These are phyloP conservation scores for Cheilosia urbana DNA, from an alignment of 2,888 invertebrate species.

Conservation along the genomic window DNA sequence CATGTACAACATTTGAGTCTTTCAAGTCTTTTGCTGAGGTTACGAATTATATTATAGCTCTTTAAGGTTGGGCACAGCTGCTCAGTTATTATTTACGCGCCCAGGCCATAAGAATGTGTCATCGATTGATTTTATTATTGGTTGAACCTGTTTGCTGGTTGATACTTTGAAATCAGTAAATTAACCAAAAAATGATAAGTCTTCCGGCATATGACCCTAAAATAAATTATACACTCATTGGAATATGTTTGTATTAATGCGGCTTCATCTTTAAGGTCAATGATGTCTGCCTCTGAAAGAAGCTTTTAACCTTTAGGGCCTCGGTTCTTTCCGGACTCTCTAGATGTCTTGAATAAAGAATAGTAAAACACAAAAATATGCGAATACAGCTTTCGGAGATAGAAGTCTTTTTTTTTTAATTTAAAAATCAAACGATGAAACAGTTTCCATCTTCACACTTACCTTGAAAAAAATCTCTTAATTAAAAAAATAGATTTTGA, in stretches of 20 bases:
- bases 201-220: slow-evolving; percentile 27
- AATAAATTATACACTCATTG: neutral
- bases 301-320: too few species aligned
- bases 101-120: slow-evolving; percentile 11
- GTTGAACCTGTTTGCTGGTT: slow-evolving; percentile 3
- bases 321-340: too few species aligned
- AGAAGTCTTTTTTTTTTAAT: too few species aligned
- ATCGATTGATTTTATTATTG: neutral
- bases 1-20: neutral
- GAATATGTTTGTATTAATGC: neutral
- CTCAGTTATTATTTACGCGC: neutral
- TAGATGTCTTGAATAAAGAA: too few species aligned
- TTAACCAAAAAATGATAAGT: slow-evolving; percentile 8
- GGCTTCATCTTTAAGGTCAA: neutral
- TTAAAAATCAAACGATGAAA: too few species aligned
- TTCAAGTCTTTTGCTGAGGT: slow-evolving; percentile 19
- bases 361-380: too few species aligned
- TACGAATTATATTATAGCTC: neutral
- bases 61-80: too few species aligned
- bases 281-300: too few species aligned
- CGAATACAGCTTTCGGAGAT: too few species aligned
- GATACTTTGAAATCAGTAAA: slow-evolving; percentile 1
- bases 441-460: too few species aligned
- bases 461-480: too few species aligned
- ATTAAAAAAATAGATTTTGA: too few species aligned